phyloP scores from a whole-genome alignment of 37 sponge, comb jelly and placozoan species.

The Haliclona indistincta region DNA sequence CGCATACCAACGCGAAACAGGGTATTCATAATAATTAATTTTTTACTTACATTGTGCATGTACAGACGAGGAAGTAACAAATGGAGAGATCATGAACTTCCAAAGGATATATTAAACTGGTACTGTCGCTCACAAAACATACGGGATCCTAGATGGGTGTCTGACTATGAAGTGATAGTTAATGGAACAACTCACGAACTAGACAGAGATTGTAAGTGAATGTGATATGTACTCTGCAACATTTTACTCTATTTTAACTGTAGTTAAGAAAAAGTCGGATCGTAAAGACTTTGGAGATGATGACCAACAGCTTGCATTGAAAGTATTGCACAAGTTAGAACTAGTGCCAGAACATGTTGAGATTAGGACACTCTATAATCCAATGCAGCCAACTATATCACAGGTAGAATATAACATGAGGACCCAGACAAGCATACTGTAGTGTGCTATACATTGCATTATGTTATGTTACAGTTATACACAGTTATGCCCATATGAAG shows the following conservation, averaged over 20 bases:
- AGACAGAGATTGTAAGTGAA: constrained; percentile 68
- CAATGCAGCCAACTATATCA: constrained; percentile 76
- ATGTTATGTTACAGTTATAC: too few relatives aligned
- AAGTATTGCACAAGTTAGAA: constrained; percentile 69
- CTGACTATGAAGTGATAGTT: constrained; percentile 26
- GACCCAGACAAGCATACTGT: too few relatives aligned
- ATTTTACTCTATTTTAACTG: too few relatives aligned
- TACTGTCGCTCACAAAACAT: constrained; percentile 52
- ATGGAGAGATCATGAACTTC: constrained; percentile 80
- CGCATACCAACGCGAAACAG: too few relatives aligned
- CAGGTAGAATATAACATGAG: constrained; percentile 72
- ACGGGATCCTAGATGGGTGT: constrained; percentile 52
- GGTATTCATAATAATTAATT: too few relatives aligned
- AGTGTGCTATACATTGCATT: too few relatives aligned
- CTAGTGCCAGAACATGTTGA: constrained; percentile 97
- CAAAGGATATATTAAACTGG: constrained; percentile 71
- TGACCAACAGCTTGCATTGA: constrained; percentile 91
- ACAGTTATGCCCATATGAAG: too few relatives aligned
- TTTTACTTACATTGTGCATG: too few relatives aligned
- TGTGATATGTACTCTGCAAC: not conserved
- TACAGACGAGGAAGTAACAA: constrained; percentile 79
- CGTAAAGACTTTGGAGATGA: constrained; percentile 58
- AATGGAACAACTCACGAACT: constrained; percentile 48
- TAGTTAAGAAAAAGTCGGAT: constrained; percentile 28
- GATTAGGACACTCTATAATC: constrained; percentile 88